Base-by-base conservation (phyloP, 1,140 invertebrate genomes). In the Leptinotarsa defecta region DNA sequence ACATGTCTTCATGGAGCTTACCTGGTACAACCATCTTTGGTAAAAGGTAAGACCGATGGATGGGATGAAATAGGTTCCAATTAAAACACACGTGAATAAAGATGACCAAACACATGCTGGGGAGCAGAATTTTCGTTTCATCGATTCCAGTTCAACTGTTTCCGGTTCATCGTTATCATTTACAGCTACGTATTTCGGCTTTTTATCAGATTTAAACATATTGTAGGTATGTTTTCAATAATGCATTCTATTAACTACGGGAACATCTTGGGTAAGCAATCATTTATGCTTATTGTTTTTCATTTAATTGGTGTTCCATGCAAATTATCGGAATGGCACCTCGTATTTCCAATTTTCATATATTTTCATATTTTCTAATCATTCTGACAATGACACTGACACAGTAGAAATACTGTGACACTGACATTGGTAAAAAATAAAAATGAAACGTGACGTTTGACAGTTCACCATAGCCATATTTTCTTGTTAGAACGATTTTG, bases 1-100 rank as follows among this genome's bases (percentile, higher is more conserved):
- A 1, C 2, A 43, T 0, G 8, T 1, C 17, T 57, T 17, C 52
- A 57, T 2, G 52, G 15, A 57, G 24, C 70, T 88, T 87, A 96
- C 96, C 88, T 93, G 92, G 77, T 96, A 90, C 77, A 98, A 91
- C 91, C 94, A 94, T 90, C 96, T 92, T 85, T 98, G 96, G 85
- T 98, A 99, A 87, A 98, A 98, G 19, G 96, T 98, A n/a, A 99
- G 89, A 71, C 95, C 92, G 81, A 99, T 96, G 8, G 96, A 98
- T 73, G 97, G 90, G 5, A 91, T 87, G 85, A 97, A 97, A 86
- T 98, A 98, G 48, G 94, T 86, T 3, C 92, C 83, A 74, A 98
- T 93, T 49, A 94, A 83, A 65, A 86, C 64, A 22, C 85, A 69
- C 13, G 87, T 88, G 77, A 86, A 84, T 13, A 87, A 77, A 68